Evolutionary conservation across 2,113 vertebrate genomes (phyloP), one percentile per base, ranked within the genome.

Genomic region (Pelobates fuscus): DNA sequence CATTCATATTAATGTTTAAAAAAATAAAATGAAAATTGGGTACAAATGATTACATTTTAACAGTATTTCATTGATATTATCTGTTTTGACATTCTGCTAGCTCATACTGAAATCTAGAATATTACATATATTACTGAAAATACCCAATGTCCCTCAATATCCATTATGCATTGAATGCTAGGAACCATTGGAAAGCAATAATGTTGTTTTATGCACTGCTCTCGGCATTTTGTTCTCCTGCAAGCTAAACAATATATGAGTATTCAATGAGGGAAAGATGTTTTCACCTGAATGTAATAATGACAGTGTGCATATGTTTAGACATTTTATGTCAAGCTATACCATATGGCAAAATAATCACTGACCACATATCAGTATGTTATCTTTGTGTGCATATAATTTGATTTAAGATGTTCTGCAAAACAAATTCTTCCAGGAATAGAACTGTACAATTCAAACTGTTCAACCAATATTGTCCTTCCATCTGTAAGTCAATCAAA

Each of bases 261-360:
- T 65, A 55, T 64, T 64, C 61, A 55, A 49, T 64, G 44, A 57
- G 12, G 29, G 41, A 73, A 24, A 73, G 63, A n/a, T 63, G 59
- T 43, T 18, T 55, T 73, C 46, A 65, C 60, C 61, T 32, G 10
- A 63, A 62, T 62, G 70, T 73, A 65, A 55, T 64, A 49, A 26
- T 73, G 60, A 72, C 57, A 73, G n/a, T 57, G 61, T 73, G 63
- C 71, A 73, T 73, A 61, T 73, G 60, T 65, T 73, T 55, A 55
- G 58, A 18, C 41, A 59, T 60, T 46, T 72, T 41, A 32, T 63
- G 58, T 52, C 26, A 37, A 63, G n/a, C n/a, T 63, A 8, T 44
- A 62, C 41, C 59, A 37, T 72, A 63, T 72, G 43, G 70, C 58
- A 72, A 63, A 12, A 72, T 52, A 43, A 54, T 59, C 59, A 72